Base-by-base conservation (phyloP, 2,888 invertebrate genomes). In the Lasioglossum malachurum region DNA sequence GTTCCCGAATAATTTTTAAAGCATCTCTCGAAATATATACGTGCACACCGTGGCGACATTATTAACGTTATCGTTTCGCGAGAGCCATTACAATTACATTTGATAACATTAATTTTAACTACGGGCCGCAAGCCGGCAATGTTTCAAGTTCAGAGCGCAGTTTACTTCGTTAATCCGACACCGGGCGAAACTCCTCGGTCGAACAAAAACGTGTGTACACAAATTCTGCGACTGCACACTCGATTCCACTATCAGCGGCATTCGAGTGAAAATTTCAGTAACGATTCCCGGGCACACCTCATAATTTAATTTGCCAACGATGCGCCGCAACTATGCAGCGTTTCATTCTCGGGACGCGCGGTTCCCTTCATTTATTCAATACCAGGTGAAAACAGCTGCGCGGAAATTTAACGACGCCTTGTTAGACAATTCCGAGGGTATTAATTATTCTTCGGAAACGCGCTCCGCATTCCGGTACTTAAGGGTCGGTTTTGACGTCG, bases 371-470 rank as follows among this genome's bases (percentile, higher is more conserved):
- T 64, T 64, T 64, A 64, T 64, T 64, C 64, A 64, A 64, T 64
- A 64, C 64, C 64, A 64, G 64, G 64, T 31, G 64, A 64, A 64
- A 64, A 64, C 31, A 64, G 64, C 31, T 64, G 31, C 64, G 64
- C 64, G 64, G 64, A 64, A 64, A 64, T 64, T 64, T 64, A 64
- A 64, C 64, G 64, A 31, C 64, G 64, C 31, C 31, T 31, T 27
- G 64, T 64, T 64, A 64, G 31, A 64, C 64, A 64, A 64, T 64
- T 64, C 64, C 31, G 19, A 19, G 57, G 3, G 31, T 64, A 64
- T 64, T 64, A 64, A 64, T 64, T 64, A 64, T 64, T 64, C 19
- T 64, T 64, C 64, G 64, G 64, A 19, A 64, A 31, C 64, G 27
- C 31, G 16, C 31, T 31, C 8, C 12, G 64, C 31, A 64, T 31